phyloP scores from a whole-genome alignment of 2,113 vertebrate species.

The Myiozetetes cayanensis region DNA sequence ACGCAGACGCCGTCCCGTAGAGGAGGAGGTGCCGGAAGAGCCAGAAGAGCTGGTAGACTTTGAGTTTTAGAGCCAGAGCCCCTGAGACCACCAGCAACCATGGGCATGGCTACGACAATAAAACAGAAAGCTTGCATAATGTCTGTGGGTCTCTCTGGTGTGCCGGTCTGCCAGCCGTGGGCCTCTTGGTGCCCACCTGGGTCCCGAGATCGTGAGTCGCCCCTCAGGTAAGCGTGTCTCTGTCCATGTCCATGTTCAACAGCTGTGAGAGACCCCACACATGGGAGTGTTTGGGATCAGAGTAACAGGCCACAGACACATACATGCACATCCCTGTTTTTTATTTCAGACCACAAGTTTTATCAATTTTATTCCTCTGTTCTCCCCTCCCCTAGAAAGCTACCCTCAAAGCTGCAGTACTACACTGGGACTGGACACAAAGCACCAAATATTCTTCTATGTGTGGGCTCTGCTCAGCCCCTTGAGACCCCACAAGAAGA shows the following conservation, averaged over 20 bases:
- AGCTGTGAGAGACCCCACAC: not conserved
- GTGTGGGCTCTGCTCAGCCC: accelerated
- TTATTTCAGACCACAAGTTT: not conserved
- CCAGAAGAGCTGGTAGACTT: accelerated
- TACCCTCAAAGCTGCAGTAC: not conserved
- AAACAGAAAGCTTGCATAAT: not conserved
- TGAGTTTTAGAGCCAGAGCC: not conserved
- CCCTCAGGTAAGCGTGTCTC: accelerated
- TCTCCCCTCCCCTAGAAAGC: not conserved
- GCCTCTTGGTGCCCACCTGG: accelerated
- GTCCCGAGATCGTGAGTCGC: not conserved
- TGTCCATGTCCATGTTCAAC: no score
- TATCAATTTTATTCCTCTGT: not conserved
- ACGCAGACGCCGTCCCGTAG: accelerated
- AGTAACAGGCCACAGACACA: not conserved
- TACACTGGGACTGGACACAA: not conserved
- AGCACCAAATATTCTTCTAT: accelerated
- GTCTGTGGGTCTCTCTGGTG: not conserved
- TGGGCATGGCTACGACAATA: not conserved
- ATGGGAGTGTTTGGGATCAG: not conserved
- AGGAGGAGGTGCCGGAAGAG: not conserved
- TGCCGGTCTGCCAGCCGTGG: accelerated
- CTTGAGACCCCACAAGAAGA: not conserved
- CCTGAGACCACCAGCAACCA: not conserved
- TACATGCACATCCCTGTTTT: not conserved